phyloP scores from a whole-genome alignment of 1,140 invertebrate genomes.

The Xylocopa sonorina region DNA sequence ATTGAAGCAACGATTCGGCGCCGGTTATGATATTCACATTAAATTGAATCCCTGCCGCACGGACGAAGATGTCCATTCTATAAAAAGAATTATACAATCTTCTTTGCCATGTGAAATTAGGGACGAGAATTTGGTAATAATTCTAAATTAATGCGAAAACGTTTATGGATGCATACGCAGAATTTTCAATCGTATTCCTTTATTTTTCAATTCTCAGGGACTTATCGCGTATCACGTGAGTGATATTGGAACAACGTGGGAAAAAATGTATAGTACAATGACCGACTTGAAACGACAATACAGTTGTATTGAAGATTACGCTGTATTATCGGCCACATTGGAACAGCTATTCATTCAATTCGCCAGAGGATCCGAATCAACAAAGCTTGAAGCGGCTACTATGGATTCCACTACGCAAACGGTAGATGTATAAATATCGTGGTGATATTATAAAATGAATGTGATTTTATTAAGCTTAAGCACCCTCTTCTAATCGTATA shows the following conservation, averaged over 20 bases:
- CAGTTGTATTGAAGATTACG: conserved; percentile 77
- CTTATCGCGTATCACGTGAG: conserved; percentile 78
- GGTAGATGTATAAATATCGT: neutral
- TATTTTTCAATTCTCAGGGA: conserved; percentile 64
- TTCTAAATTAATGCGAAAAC: neutral
- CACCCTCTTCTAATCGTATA: no score
- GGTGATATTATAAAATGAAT: no score
- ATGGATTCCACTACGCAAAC: neutral
- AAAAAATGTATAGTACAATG: conserved; percentile 78
- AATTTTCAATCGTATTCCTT: neutral
- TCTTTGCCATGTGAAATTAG: conserved; percentile 73
- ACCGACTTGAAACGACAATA: conserved; percentile 74
- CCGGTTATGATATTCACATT: conserved; percentile 82
- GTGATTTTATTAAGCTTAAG: no score
- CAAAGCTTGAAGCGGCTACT: neutral
- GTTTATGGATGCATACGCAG: neutral
- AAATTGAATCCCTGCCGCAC: conserved; percentile 73
- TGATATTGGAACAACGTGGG: conserved; percentile 74
- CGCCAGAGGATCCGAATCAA: conserved; percentile 69
- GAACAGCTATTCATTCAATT: conserved; percentile 80
- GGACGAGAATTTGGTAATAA: conserved; percentile 76
- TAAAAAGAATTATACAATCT: conserved; percentile 73
- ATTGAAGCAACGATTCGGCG: conserved; percentile 84
- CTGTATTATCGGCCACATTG: conserved; percentile 78
- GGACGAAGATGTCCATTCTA: conserved; percentile 59